These are phyloP conservation scores for Myotis vivesi DNA, from an alignment of 2,797 vertebrate species.

Conservation along the genomic window DNA sequence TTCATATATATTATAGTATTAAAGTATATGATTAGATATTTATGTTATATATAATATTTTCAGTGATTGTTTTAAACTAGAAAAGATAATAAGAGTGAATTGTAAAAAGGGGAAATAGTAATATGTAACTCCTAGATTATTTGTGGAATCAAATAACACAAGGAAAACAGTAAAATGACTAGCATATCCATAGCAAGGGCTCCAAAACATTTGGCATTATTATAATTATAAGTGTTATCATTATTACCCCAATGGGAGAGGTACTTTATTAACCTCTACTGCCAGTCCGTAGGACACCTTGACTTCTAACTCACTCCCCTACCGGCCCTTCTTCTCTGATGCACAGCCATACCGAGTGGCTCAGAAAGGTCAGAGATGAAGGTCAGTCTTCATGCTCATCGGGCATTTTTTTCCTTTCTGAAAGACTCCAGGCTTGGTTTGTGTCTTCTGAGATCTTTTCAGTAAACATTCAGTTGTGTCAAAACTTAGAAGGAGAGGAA, in stretches of 20 bases:
- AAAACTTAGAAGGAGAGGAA: background rate
- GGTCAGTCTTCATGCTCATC: background rate
- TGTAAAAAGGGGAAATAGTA: background rate
- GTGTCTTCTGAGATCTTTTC: slow-evolving; percentile 15
- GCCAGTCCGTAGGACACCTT: background rate
- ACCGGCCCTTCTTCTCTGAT: background rate
- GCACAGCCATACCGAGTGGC: background rate
- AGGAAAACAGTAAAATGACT: background rate
- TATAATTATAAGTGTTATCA: background rate
- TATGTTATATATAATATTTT: background rate
- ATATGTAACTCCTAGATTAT: background rate
- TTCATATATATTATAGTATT: background rate
- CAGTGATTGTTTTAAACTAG: slow-evolving; percentile 38
- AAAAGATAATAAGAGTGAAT: background rate
- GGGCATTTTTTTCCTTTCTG: background rate
- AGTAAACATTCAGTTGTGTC: background rate
- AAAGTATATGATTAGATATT: background rate
- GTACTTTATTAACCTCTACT: background rate
- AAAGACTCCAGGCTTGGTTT: background rate
- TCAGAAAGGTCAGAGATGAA: background rate
- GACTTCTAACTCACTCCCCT: background rate
- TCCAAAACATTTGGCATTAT: background rate
- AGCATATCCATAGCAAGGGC: background rate
- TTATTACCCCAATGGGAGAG: background rate
- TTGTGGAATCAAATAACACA: background rate